phyloP scores from a whole-genome alignment of 1,140 invertebrate species.

The Drosophila repletoides region DNA sequence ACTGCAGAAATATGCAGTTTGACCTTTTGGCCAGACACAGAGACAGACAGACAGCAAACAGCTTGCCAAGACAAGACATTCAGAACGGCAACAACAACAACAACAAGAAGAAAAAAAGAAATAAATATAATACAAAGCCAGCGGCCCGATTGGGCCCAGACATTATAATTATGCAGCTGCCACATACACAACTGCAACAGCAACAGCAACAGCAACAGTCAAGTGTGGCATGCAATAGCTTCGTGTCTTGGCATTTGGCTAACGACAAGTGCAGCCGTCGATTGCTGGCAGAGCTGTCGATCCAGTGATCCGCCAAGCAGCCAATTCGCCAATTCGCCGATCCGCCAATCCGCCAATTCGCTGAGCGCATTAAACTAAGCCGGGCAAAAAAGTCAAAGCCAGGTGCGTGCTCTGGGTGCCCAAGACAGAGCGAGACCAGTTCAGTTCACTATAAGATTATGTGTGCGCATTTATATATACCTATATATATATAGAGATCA shows the following conservation, averaged over 20 bases:
- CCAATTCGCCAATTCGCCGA: constrained; percentile 39
- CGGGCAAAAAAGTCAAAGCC: constrained; percentile 51
- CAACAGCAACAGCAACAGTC: background rate
- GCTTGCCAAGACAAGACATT: constrained; percentile 30
- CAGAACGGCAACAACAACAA: constrained; percentile 7
- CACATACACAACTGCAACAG: constrained; percentile 48
- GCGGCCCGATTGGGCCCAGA: constrained; percentile 54
- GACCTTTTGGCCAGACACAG: constrained; percentile 45
- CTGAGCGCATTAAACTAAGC: constrained; percentile 67
- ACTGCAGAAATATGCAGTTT: constrained; percentile 38
- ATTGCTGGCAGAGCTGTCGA: constrained; percentile 36
- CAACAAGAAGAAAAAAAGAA: background rate
- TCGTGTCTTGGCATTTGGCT: constrained; percentile 65
- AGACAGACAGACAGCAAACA: constrained; percentile 12
- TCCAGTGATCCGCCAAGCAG: constrained; percentile 54
- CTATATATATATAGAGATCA: background rate
- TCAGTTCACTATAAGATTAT: background rate
- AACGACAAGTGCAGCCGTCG: constrained; percentile 74
- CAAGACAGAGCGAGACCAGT: constrained; percentile 12
- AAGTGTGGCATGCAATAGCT: constrained; percentile 51
- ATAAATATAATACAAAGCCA: constrained; percentile 20
- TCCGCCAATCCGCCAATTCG: constrained; percentile 44
- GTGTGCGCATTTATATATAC: too few relatives aligned
- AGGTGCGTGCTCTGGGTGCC: constrained; percentile 64
- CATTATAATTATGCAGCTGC: constrained; percentile 79